Evolutionary conservation across 2,888 invertebrate genomes (phyloP).

Genomic region (Dryomyza anilis): DNA sequence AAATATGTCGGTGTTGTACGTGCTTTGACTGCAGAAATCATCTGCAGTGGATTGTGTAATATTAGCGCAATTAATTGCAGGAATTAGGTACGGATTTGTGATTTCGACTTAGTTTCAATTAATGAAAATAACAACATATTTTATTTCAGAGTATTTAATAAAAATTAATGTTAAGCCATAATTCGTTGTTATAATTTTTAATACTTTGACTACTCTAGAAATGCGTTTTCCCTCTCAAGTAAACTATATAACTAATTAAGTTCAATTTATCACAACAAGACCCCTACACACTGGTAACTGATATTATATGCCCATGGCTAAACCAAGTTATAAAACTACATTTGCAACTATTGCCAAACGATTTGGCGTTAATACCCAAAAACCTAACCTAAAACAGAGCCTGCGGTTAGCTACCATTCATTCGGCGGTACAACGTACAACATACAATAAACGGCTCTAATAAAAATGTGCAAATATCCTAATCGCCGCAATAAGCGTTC

Average conservation of each 20-base stretch:
- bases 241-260: background rate
- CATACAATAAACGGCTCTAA: background rate
- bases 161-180: no score
- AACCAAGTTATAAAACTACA: background rate
- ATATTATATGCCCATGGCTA: background rate
- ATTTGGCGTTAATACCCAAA: no score
- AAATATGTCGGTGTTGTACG: background rate
- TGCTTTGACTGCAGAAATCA: background rate
- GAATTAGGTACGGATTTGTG: no score
- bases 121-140: no score
- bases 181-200: background rate
- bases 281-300: background rate
- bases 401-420: no score
- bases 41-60: background rate
- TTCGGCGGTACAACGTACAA: background rate
- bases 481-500: conserved; percentile 35
- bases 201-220: background rate
- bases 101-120: no score
- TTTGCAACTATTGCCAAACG: background rate
- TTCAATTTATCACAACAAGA: background rate
- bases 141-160: no score
- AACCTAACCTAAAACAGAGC: no score
- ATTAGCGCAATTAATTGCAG: conserved; percentile 10
- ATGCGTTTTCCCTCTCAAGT: no score
- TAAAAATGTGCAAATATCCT: conserved; percentile 22